Conservation (phyloP, 2,797 vertebrate species). For the Arnoldichthys spilopterus region DNA sequence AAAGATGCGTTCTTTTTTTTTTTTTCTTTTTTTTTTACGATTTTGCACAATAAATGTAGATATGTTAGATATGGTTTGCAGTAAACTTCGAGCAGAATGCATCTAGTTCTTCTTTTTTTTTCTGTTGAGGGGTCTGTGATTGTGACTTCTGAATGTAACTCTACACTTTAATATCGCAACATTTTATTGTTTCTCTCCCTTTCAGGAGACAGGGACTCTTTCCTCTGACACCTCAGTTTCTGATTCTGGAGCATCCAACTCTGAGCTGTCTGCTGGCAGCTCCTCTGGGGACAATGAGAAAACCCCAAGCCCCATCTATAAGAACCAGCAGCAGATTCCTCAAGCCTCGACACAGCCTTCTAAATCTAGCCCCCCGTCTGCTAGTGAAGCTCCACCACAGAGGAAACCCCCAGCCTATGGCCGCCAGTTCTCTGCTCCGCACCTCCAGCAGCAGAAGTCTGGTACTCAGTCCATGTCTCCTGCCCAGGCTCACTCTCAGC, state of each 20-base stretch:
- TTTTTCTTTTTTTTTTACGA: too few relatives aligned
- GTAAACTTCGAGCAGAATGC: not conserved
- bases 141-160: not conserved
- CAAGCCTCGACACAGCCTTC: constrained; percentile 14
- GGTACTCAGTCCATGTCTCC: constrained; percentile 41
- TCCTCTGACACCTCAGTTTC: constrained; percentile 67
- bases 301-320: constrained; percentile 63
- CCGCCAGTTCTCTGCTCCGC: constrained; percentile 68
- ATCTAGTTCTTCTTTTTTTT: not conserved
- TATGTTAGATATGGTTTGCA: too few relatives aligned
- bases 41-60: too few relatives aligned
- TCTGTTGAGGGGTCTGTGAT: not conserved
- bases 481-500: constrained; percentile 46
- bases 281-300: constrained; percentile 65
- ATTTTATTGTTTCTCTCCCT: constrained; percentile 9
- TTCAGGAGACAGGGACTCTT: constrained; percentile 64
- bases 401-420: constrained; percentile 67
- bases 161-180: not conserved
- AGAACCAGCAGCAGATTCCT: constrained; percentile 55
- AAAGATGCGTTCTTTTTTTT: too few relatives aligned
- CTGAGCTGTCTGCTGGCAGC: constrained; percentile 64
- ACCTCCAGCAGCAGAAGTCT: constrained; percentile 61
- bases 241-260: constrained; percentile 64
- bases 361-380: constrained; percentile 38
- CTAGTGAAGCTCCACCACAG: constrained; percentile 39